Percentiles rank a stretch among this genome's conserved stretches.
Evolutionary conservation across 92 coral and sea anemone genomes (phyloP).

Genomic region (Zoanthus gigantus): DNA sequence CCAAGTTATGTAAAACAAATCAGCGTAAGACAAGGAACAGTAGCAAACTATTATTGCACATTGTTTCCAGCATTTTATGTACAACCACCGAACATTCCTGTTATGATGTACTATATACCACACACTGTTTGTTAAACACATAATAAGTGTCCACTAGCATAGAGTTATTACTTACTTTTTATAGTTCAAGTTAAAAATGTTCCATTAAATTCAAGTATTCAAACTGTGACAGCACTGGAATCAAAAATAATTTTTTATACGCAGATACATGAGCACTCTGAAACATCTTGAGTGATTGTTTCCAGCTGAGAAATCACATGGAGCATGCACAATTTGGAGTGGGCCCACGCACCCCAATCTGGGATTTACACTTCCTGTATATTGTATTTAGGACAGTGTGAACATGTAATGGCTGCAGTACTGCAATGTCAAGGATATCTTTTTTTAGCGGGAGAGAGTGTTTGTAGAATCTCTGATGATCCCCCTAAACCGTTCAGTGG

Average conservation of each 20-base stretch:
- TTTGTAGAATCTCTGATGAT: conserved; percentile 1
- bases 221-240: neutral
- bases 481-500: neutral
- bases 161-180: neutral
- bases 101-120: conserved; percentile 12
- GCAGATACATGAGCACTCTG: neutral
- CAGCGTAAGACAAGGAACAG: conserved; percentile 13
- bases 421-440: conserved; percentile 27
- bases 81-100: conserved; percentile 3
- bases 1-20: conserved; percentile 15
- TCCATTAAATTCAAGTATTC: neutral
- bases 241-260: neutral
- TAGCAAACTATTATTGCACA: neutral
- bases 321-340: conserved; percentile 3
- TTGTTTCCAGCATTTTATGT: neutral
- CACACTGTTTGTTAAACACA: conserved; percentile 8
- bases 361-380: neutral
- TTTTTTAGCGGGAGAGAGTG: conserved; percentile 17
- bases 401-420: neutral
- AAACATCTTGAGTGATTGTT: conserved; percentile 9
- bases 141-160: neutral
- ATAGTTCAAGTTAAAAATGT: neutral
- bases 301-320: conserved; percentile 35
- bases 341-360: conserved; percentile 12
- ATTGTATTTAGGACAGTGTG: neutral